Evolutionary conservation across 2,113 vertebrate genomes (phyloP).

Genomic region (Tyrannus savana): DNA sequence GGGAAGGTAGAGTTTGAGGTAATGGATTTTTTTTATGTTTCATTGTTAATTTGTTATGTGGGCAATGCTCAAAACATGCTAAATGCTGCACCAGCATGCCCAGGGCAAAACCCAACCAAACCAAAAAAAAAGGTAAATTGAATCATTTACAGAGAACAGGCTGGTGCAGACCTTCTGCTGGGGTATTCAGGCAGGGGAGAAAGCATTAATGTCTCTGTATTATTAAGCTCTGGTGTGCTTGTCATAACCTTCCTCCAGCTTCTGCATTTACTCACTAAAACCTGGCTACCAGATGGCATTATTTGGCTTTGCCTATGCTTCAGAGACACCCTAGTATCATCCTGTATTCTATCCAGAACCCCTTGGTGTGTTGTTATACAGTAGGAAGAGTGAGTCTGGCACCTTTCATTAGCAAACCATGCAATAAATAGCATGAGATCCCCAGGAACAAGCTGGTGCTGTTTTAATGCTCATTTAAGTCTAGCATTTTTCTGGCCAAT

Average conservation of each 20-base stretch:
- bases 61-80: background rate
- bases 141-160: background rate
- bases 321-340: conserved; percentile 39
- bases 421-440: conserved; percentile 31
- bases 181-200: conserved; percentile 20
- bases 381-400: conserved; percentile 54
- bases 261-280: conserved; percentile 31
- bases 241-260: conserved; percentile 54
- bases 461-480: conserved; percentile 64
- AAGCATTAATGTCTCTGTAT: conserved; percentile 19
- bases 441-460: conserved; percentile 55
- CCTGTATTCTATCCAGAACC: conserved; percentile 51
- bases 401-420: conserved; percentile 57
- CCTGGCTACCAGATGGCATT: conserved; percentile 61
- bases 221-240: conserved; percentile 48
- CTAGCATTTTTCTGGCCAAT: conserved; percentile 28
- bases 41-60: background rate
- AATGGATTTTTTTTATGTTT: background rate
- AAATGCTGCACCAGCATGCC: background rate
- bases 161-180: conserved; percentile 33
- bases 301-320: conserved; percentile 42
- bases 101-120: background rate
- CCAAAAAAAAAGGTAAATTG: background rate
- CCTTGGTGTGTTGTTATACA: conserved; percentile 49
- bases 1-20: background rate